Evolutionary conservation across 2,113 vertebrate genomes (phyloP), one percentile per base, ranked within the genome.

Genomic region (Cephalopholis sonnerati): DNA sequence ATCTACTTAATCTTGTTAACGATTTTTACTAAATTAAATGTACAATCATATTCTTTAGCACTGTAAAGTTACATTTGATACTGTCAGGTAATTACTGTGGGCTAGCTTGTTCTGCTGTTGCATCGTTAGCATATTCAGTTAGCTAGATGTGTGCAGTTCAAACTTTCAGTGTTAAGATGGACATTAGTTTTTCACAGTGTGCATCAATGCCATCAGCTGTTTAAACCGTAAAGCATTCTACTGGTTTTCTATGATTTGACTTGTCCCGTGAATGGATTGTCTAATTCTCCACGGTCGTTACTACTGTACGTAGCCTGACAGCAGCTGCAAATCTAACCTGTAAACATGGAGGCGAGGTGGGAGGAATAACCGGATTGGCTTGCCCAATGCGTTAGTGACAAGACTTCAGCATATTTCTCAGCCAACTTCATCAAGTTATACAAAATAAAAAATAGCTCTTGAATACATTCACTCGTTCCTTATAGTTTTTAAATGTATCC

Each of bases 391-490:
- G 16, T 84, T 80, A 78, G 32, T 36, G 46, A 76, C 10, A 69
- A 51, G 24, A 86, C 50, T 82, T 88, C 81, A 81, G 80, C 76
- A 78, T 44, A 67, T 61, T 68, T 80, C 66, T 79, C 66, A 55
- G 77, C 69, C 48, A 71, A 70, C 66, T 53, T 64, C 72, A 51
- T 72, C 25, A 68, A 85, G 54, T 39, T 74, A 74, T 36, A 89
- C 17, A 77, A 74, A 74, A 87, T 58, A 83, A 58, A 77, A 20
- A 22, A 89, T 51, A 88, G 51, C 81, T 84, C 57, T 83, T 58
- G 84, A 90, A 87, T 86, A 92, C 81, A 90, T 92, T 91, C 82
- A 76, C 58, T 74, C 48, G 61, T 83, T 88, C 68, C 11, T 44
- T 80, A 65, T n/a, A 53, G 24, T 46, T 70, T 74, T 66, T 70